Evolutionary conservation across 2,113 vertebrate genomes (phyloP).

Genomic region (Leptosomus discolor): DNA sequence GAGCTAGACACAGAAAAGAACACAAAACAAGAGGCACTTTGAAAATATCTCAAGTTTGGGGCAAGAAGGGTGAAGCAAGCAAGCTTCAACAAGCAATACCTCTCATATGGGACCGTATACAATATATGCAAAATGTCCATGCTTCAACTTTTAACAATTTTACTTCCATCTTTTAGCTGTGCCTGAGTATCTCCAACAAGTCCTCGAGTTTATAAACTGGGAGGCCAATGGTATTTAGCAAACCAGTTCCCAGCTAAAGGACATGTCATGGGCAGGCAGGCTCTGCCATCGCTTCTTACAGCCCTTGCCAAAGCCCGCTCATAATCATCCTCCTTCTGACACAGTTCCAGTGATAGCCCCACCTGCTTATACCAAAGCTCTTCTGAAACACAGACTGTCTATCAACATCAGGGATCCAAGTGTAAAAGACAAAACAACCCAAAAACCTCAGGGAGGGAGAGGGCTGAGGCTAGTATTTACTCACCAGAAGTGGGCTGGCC

Average conservation of each 20-base stretch:
- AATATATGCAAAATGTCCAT: neutral
- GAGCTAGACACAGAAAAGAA: neutral
- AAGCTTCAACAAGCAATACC: neutral
- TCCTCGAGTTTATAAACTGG: neutral
- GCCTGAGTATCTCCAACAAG: neutral
- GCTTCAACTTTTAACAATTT: neutral
- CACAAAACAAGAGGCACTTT: neutral
- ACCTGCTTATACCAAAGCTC: neutral
- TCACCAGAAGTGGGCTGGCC: slow-evolving; percentile 87
- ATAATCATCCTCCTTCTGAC: fast-evolving
- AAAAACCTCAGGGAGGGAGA: neutral
- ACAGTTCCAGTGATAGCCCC: neutral
- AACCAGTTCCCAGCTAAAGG: neutral
- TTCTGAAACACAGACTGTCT: neutral
- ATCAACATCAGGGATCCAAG: neutral
- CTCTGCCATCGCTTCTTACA: neutral
- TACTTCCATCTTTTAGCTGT: neutral
- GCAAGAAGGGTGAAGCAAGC: neutral
- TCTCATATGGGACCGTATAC: neutral
- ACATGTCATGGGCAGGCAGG: neutral
- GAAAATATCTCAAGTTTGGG: neutral
- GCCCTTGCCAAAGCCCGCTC: neutral
- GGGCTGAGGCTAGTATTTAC: neutral
- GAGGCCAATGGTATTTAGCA: neutral
- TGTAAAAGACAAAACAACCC: neutral